Conservation (phyloP, 2,797 vertebrate species). For the Eulemur rubriventer region DNA sequence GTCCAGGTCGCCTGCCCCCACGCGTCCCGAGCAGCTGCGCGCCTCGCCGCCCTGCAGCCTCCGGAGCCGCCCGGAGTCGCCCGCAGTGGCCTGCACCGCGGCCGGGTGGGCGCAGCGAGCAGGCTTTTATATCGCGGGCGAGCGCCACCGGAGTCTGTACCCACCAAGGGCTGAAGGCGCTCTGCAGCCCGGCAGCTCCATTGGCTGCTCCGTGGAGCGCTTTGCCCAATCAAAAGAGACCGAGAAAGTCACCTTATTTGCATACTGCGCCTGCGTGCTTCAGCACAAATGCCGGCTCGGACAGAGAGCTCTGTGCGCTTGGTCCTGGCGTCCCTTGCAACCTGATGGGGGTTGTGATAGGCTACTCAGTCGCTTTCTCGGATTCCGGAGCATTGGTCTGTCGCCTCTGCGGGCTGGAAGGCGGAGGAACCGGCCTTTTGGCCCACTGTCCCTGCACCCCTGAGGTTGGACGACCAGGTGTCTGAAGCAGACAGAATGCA, state of each 20-base stretch:
- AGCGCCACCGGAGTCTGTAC: accelerated
- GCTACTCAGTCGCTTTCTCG: neutral
- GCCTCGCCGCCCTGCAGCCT: slow-evolving; percentile 81
- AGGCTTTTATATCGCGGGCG: accelerated
- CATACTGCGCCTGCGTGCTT: neutral
- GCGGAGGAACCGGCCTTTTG: too few species aligned
- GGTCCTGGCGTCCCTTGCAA: neutral
- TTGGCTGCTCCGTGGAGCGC: neutral
- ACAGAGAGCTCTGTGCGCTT: accelerated
- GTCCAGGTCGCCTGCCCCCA: slow-evolving; percentile 58
- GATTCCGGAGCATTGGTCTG: too few species aligned
- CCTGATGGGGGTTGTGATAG: neutral
- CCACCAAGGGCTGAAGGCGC: neutral
- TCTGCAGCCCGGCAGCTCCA: neutral
- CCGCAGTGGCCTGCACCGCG: too few species aligned
- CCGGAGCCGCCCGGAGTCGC: too few species aligned
- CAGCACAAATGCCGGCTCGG: accelerated
- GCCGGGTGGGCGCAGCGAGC: neutral
- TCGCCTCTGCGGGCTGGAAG: accelerated
- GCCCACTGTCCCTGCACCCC: neutral
- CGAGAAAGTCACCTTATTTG: neutral
- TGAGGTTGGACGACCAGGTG: neutral
- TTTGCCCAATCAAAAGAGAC: neutral
- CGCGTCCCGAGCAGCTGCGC: slow-evolving; percentile 82
- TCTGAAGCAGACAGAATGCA: neutral